phyloP scores from a whole-genome alignment of 1,140 invertebrate genomes.

The Sitobion miscanthi region DNA sequence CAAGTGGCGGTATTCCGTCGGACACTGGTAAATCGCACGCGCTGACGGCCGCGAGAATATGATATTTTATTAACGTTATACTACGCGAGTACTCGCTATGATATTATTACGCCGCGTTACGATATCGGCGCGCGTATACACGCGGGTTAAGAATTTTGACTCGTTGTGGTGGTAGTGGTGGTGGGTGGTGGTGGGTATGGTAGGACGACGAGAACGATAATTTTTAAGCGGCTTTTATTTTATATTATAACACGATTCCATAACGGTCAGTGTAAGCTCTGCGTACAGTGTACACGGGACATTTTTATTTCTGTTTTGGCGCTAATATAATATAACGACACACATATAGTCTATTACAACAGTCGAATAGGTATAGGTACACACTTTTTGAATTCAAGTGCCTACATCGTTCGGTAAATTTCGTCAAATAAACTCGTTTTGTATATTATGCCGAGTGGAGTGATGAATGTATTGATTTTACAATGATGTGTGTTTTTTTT shows the following conservation, averaged over 20 bases:
- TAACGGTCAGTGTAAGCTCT: too few relatives aligned
- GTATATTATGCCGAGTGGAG: background rate
- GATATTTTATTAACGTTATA: background rate
- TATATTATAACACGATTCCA: too few relatives aligned
- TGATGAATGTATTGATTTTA: background rate
- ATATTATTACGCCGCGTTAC: too few relatives aligned
- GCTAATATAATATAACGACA: background rate
- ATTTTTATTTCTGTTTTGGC: background rate
- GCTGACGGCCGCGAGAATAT: background rate
- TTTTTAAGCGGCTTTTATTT: too few relatives aligned
- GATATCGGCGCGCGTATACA: too few relatives aligned
- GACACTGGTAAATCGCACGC: background rate
- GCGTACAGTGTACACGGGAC: too few relatives aligned
- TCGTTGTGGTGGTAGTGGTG: too few relatives aligned
- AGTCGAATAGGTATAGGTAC: background rate
- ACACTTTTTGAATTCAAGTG: background rate
- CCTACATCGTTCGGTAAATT: background rate
- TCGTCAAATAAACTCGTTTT: background rate
- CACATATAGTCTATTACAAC: background rate
- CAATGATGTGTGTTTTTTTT: background rate
- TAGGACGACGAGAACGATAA: too few relatives aligned
- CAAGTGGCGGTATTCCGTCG: background rate
- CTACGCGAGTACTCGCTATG: too few relatives aligned
- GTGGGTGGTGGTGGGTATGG: too few relatives aligned
- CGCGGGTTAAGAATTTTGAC: too few relatives aligned